These are phyloP conservation scores for Microplitis manilae DNA, from an alignment of 2,888 invertebrate species.

Conservation along the genomic window DNA sequence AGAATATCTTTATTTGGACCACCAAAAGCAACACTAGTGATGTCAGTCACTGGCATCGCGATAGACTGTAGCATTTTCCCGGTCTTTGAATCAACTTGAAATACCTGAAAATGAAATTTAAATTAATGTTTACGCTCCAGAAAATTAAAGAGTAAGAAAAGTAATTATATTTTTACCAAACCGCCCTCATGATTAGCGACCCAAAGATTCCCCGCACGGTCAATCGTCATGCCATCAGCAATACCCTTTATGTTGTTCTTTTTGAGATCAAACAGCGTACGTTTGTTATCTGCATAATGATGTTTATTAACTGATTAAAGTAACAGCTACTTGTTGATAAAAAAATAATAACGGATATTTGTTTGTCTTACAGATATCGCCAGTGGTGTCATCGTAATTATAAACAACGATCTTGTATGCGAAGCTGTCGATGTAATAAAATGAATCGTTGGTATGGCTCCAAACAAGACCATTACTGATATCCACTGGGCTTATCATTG, in stretches of 20 bases:
- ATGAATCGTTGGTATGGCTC: constrained; percentile 79
- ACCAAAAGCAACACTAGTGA: constrained; percentile 82
- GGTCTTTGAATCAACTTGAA: constrained; percentile 75
- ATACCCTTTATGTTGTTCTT: constrained; percentile 75
- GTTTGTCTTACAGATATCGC: constrained; percentile 74
- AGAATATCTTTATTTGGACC: constrained; percentile 78
- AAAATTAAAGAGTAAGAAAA: background rate
- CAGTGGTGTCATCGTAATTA: constrained; percentile 77
- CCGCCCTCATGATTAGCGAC: constrained; percentile 79
- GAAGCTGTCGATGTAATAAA: constrained; percentile 86
- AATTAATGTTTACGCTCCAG: background rate
- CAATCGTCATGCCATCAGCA: constrained; percentile 88
- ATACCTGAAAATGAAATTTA: constrained; percentile 72
- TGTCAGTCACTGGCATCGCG: constrained; percentile 75
- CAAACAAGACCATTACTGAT: constrained; percentile 88
- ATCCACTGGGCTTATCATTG: constrained; percentile 72
- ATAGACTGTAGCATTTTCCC: constrained; percentile 75
- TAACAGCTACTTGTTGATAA: background rate
- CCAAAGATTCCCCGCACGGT: constrained; percentile 85
- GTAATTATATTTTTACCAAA: constrained; percentile 72
- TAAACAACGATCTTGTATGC: constrained; percentile 79
- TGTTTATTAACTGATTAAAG: background rate
- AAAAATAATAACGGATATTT: background rate
- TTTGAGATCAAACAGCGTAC: constrained; percentile 75
- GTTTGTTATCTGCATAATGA: constrained; percentile 73